phyloP scores from a whole-genome alignment of 2,797 vertebrate species.

The Craterocephalus amniculus region DNA sequence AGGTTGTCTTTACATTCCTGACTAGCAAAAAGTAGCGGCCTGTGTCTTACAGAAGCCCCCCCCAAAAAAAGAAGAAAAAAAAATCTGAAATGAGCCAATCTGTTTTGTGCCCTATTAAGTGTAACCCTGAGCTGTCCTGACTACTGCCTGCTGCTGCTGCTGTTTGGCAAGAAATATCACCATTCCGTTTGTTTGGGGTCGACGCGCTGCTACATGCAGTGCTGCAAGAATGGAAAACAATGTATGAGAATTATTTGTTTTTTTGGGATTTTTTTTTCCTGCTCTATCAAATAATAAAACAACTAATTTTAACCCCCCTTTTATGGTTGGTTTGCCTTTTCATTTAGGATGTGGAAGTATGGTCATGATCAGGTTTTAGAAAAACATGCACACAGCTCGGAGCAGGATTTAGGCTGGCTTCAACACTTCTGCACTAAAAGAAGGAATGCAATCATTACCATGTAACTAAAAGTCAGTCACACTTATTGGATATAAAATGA shows the following conservation, averaged over 20 bases:
- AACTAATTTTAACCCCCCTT: slow-evolving; percentile 87
- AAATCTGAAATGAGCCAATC: slow-evolving; percentile 51
- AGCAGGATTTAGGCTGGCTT: background rate
- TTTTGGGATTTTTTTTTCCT: slow-evolving; percentile 54
- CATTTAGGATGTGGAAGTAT: background rate
- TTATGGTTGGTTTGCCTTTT: slow-evolving; percentile 39
- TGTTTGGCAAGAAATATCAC: slow-evolving; percentile 75
- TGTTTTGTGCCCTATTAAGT: slow-evolving; percentile 58
- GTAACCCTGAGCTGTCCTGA: slow-evolving; percentile 75
- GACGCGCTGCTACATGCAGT: slow-evolving; percentile 47
- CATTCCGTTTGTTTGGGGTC: slow-evolving; percentile 82
- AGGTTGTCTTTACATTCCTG: slow-evolving; percentile 72
- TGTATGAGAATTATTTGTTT: slow-evolving; percentile 77
- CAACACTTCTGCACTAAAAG: too few species aligned
- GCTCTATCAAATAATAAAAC: slow-evolving; percentile 86
- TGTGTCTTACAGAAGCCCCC: slow-evolving; percentile 53
- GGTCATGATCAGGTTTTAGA: background rate
- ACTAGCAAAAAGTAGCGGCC: slow-evolving; percentile 53
- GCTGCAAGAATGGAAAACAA: slow-evolving; percentile 69
- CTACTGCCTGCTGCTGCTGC: slow-evolving; percentile 79
- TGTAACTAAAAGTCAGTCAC: background rate
- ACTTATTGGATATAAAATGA: too few species aligned
- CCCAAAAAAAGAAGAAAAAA: slow-evolving; percentile 37
- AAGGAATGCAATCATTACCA: background rate
- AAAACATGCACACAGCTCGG: too few species aligned